A percentile compares a stretch with the other conserved stretches of the same genome.
These are phyloP conservation scores for Siniperca scherzeri DNA, from an alignment of 2,797 vertebrate species.

Conservation along the genomic window DNA sequence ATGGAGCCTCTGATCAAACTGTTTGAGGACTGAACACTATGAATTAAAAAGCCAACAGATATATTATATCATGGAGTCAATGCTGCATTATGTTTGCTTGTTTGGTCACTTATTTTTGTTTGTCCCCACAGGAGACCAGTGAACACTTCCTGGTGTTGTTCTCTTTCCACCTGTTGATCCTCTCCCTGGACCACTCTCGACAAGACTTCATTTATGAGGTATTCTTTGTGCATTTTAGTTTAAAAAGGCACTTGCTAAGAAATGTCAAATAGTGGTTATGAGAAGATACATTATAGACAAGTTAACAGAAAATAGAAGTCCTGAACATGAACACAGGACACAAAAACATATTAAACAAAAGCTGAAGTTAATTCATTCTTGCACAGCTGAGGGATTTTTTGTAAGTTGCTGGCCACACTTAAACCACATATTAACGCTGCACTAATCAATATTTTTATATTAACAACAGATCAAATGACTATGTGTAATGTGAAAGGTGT, in stretches of 20 bases:
- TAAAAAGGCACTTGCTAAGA: neutral
- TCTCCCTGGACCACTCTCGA: conserved; percentile 84
- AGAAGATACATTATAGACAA: neutral
- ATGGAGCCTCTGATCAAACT: neutral
- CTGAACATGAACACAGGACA: neutral
- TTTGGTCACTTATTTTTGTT: neutral
- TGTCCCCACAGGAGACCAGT: conserved; percentile 78
- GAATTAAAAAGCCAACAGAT: neutral
- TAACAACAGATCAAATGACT: neutral
- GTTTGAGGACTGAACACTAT: neutral
- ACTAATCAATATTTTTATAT: neutral
- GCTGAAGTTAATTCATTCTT: neutral
- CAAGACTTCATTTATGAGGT: conserved; percentile 88
- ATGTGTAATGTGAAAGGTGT: neutral
- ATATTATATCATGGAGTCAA: neutral
- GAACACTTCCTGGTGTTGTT: conserved; percentile 88
- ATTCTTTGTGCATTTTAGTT: conserved; percentile 1
- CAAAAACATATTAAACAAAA: neutral
- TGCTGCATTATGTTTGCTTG: neutral
- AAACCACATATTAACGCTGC: neutral
- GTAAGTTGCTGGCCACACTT: neutral
- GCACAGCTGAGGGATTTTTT: neutral
- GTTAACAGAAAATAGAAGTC: neutral
- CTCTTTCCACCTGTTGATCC: conserved; percentile 88
- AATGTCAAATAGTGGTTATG: neutral